Evolutionary conservation across 1,140 invertebrate species (phyloP).

Genomic region (Thalassaphorura encarpata): DNA sequence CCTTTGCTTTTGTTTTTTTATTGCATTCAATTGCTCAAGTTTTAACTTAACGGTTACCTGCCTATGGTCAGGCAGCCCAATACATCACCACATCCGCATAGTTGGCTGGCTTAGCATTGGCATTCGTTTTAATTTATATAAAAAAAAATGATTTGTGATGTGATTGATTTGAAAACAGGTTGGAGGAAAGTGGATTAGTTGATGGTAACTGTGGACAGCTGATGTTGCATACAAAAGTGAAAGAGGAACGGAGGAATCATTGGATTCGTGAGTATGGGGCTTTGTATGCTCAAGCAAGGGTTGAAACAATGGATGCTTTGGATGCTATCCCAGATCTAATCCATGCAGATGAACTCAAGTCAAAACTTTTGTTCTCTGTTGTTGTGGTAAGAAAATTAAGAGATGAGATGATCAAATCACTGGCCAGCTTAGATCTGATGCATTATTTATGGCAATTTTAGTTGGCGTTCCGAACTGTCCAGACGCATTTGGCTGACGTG

Average conservation of each 20-base stretch:
- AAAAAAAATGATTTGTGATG: too few relatives aligned
- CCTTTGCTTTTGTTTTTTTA: too few relatives aligned
- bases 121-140: too few relatives aligned
- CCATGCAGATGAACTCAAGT: constrained; percentile 74
- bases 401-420: neutral
- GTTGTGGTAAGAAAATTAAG: constrained; percentile 63
- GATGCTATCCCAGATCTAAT: constrained; percentile 63
- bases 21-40: too few relatives aligned
- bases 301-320: constrained; percentile 72
- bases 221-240: too few relatives aligned
- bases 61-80: too few relatives aligned
- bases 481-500: constrained; percentile 43
- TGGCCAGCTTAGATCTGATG: neutral
- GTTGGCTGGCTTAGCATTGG: too few relatives aligned
- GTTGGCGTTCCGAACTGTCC: constrained; percentile 51
- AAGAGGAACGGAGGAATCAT: constrained; percentile 13
- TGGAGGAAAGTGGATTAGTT: too few relatives aligned
- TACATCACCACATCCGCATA: too few relatives aligned
- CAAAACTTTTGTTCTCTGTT: constrained; percentile 87
- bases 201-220: too few relatives aligned
- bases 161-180: too few relatives aligned
- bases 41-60: too few relatives aligned
- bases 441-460: constrained; percentile 34
- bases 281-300: constrained; percentile 71
- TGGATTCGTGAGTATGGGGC: constrained; percentile 68